phyloP scores from a whole-genome alignment of 2,113 vertebrate species.

The Tichodroma muraria region DNA sequence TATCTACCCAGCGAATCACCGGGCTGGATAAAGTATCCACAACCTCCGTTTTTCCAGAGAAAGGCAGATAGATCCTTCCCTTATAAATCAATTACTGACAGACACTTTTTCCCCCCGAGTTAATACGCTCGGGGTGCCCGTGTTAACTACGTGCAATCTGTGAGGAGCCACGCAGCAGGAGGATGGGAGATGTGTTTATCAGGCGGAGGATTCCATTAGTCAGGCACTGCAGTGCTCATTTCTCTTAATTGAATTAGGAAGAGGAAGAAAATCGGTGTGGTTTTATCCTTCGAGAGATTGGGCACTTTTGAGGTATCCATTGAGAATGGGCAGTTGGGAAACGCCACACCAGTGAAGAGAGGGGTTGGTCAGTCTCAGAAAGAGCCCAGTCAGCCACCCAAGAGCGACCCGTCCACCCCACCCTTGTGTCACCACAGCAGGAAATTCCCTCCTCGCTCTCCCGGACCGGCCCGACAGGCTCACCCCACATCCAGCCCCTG shows the following conservation, averaged over 20 bases:
- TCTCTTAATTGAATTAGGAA: conserved; percentile 61
- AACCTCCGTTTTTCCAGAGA: conserved; percentile 40
- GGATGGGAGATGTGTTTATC: background rate
- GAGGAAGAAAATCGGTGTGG: conserved; percentile 48
- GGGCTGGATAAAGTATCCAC: conserved; percentile 57
- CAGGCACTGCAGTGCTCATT: conserved; percentile 13
- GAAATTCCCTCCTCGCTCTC: conserved; percentile 58
- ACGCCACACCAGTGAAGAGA: background rate
- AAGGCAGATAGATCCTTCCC: conserved; percentile 29
- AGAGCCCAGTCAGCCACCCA: conserved; percentile 45
- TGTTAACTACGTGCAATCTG: background rate
- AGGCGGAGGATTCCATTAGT: conserved; percentile 8
- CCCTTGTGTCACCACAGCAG: conserved; percentile 45
- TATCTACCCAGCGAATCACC: conserved; percentile 60
- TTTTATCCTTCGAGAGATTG: conserved; percentile 52
- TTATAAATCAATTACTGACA: conserved; percentile 11
- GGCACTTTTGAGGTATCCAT: conserved; percentile 43
- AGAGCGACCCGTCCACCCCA: conserved; percentile 25
- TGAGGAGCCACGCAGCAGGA: background rate
- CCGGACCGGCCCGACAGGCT: conserved; percentile 49
- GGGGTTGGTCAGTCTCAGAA: conserved; percentile 37
- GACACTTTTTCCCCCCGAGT: background rate
- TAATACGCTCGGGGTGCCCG: background rate
- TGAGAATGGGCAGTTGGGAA: conserved; percentile 38
- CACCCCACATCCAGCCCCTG: conserved; percentile 22